These are phyloP conservation scores for Ceratoteleas bidentatus DNA, from an alignment of 1,140 invertebrate species.

Conservation along the genomic window DNA sequence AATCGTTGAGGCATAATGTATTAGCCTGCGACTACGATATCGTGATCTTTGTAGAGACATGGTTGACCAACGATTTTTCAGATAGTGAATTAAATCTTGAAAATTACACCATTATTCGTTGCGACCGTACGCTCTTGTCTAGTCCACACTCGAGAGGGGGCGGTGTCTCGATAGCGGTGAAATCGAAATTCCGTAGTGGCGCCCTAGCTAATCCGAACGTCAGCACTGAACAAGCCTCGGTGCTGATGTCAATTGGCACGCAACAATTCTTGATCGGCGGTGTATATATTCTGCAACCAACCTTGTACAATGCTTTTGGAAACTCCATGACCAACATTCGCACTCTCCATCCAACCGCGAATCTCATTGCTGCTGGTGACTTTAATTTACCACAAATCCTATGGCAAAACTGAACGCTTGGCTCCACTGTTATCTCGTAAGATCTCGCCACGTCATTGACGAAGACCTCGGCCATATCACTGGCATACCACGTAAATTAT, in stretches of 20 bases:
- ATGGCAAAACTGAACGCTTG: too few species aligned
- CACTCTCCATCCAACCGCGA: too few species aligned
- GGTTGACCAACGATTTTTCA: not conserved
- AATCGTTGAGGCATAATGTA: not conserved
- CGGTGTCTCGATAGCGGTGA: not conserved
- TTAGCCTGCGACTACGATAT: slow-evolving; percentile 2
- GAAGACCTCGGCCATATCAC: not conserved
- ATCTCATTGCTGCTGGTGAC: too few species aligned
- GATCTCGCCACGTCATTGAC: too few species aligned
- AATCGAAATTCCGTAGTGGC: not conserved
- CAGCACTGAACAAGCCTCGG: not conserved
- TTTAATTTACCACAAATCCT: too few species aligned
- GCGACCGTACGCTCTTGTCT: not conserved
- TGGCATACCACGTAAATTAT: not conserved
- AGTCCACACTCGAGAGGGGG: not conserved
- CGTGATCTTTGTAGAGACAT: not conserved
- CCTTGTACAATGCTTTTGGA: too few species aligned
- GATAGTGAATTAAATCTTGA: not conserved
- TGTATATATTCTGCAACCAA: not conserved
- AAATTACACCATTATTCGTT: not conserved
- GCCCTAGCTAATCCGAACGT: not conserved
- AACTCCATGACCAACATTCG: too few species aligned
- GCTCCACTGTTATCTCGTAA: too few species aligned
- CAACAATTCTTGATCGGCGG: not conserved
- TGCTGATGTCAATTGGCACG: not conserved